Evolutionary conservation across 2,888 invertebrate genomes (phyloP), one percentile per base, ranked within the genome.

Genomic region (Caenorhabditis sp.): DNA sequence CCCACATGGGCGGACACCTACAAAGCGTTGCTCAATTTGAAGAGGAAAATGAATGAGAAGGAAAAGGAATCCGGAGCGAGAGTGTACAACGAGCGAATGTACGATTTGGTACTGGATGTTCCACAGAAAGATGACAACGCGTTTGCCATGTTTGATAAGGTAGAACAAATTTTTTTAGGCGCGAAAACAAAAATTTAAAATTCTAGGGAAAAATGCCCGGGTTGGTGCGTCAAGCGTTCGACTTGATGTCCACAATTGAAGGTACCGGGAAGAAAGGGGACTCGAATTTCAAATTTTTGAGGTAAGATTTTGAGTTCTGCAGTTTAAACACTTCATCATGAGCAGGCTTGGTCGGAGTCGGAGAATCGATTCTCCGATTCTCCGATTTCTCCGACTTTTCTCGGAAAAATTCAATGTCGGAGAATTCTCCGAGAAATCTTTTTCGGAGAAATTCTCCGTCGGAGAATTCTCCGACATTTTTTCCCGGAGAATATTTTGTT

Each of bases 41-140:
- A 89, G 70, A 87, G 85, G 35, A 56, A 75, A 22, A 85, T 87
- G 86, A 84, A 87, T 49, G 49, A 84, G n/a, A 80, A 82, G 44
- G 86, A 85, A 14, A 85, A 82, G n/a, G 85, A 84, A 47, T 88
- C 89, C 0, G 90, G 90, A 44, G 88, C 90, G 2, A 81, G 88
- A 19, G 87, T 90, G 0, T 91, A 90, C 73, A 90, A 91, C 54
- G 80, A 88, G 68, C 58, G 90, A 44, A 90, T 91, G 89, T 87
- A 88, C 54, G 89, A 91, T 54, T 76, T 91, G 51, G 90, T 91
- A 12, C 56, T 90, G 70, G 87, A 86, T 70, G 66, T 63, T 14
- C 72, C 69, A 49, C 58, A 44, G 28, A 76, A 64, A 12, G 63
- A 70, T 0, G 8, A 31, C 12, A 47, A 47, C 5, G 69, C 41